Conservation (phyloP, 2,113 vertebrate genomes). For the Himantopus leucocephalus region DNA sequence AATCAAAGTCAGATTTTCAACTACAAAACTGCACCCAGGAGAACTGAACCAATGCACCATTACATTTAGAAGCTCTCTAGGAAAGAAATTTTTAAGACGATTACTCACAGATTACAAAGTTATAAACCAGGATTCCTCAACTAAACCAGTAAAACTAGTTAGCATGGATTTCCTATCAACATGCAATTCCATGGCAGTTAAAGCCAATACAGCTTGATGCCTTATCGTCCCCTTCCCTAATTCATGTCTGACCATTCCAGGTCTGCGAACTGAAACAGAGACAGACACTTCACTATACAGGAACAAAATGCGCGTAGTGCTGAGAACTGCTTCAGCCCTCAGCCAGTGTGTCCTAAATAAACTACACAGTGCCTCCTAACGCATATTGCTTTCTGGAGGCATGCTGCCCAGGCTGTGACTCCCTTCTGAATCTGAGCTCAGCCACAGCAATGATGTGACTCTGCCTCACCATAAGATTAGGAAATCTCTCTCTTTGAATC, state of each 20-base stretch:
- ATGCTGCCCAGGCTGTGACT: neutral
- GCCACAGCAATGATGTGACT: neutral
- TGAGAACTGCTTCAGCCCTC: neutral
- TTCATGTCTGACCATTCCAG: accelerated
- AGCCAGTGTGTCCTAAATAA: neutral
- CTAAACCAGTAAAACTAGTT: neutral
- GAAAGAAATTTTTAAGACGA: neutral
- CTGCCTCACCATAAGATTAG: neutral
- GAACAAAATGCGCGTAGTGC: neutral
- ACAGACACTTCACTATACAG: neutral
- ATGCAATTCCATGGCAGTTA: neutral
- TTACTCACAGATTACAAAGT: neutral
- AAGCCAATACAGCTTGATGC: neutral
- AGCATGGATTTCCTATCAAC: neutral
- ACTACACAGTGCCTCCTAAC: neutral
- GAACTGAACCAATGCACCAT: neutral
- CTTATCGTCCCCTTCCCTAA: neutral
- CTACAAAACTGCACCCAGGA: neutral
- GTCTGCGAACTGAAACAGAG: neutral
- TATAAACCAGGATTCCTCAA: neutral
- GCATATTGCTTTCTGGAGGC: neutral
- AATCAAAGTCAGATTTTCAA: neutral
- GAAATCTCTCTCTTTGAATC: neutral
- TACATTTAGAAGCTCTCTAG: neutral
- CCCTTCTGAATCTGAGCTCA: neutral